phyloP scores from a whole-genome alignment of 2,113 vertebrate species.

The Pangasianodon hypophthalmus region DNA sequence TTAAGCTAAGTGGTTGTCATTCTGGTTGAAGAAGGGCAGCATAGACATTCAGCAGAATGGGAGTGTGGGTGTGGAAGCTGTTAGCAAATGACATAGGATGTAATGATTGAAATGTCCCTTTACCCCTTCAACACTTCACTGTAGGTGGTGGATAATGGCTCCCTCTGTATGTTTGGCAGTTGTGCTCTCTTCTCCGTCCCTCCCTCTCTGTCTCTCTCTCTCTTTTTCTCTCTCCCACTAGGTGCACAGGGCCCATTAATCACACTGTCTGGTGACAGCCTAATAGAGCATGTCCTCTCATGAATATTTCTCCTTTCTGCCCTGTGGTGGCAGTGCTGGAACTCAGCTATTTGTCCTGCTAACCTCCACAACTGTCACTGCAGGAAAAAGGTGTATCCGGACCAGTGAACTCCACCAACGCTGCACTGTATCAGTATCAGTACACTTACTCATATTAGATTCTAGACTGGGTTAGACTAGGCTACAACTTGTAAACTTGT shows the following conservation, averaged over 20 bases:
- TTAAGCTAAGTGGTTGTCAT: background rate
- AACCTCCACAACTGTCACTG: slow-evolving; percentile 45
- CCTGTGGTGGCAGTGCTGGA: slow-evolving; percentile 54
- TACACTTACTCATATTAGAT: background rate
- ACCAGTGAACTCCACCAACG: slow-evolving; percentile 9
- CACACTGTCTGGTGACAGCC: slow-evolving; percentile 67
- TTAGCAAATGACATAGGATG: slow-evolving; percentile 20
- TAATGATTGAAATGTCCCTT: slow-evolving; percentile 17
- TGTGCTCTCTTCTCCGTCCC: background rate
- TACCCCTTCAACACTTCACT: slow-evolving; percentile 23
- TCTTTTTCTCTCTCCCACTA: slow-evolving; percentile 42
- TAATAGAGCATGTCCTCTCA: slow-evolving; percentile 73
- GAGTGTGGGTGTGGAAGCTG: background rate
- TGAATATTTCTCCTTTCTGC: slow-evolving; percentile 70
- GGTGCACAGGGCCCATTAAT: slow-evolving; percentile 72
- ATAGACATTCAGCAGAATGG: background rate
- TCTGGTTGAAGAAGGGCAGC: slow-evolving; percentile 20
- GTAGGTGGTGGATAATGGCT: slow-evolving; percentile 25
- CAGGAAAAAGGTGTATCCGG: background rate
- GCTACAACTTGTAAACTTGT: background rate
- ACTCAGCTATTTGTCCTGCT: slow-evolving; percentile 62
- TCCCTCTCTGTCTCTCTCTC: background rate
- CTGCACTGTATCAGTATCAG: background rate
- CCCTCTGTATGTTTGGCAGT: background rate
- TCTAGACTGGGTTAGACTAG: background rate